phyloP scores from a whole-genome alignment of 2,797 vertebrate genomes.

The Sibirionetta formosa region DNA sequence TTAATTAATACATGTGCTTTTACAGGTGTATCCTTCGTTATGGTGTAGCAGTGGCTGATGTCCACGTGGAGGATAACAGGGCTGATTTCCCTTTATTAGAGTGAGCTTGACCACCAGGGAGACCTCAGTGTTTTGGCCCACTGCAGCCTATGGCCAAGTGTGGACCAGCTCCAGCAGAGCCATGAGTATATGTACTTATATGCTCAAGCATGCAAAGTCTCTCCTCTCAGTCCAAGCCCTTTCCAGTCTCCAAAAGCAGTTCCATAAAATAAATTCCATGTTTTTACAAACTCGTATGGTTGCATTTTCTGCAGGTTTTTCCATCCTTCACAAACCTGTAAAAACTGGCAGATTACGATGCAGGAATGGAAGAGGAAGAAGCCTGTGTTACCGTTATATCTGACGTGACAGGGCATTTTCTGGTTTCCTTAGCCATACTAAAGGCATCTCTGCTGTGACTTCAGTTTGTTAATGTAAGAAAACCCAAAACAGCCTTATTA shows the following conservation, averaged over 20 bases:
- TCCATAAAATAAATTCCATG: not conserved
- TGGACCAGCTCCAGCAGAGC: too few species aligned
- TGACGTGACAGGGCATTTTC: accelerated
- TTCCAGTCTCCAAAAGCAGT: not conserved
- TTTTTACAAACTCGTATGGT: accelerated
- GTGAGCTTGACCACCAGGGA: accelerated
- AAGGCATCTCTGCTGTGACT: not conserved
- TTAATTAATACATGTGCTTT: not conserved
- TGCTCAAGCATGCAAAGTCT: not conserved
- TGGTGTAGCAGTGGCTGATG: not conserved
- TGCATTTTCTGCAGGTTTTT: not conserved
- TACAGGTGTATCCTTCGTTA: not conserved
- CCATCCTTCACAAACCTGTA: not conserved
- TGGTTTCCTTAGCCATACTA: accelerated
- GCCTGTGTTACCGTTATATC: accelerated
- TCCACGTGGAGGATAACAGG: accelerated
- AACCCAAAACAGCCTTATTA: not conserved
- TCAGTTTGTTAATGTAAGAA: not conserved
- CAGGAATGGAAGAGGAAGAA: not conserved
- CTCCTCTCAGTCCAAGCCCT: not conserved
- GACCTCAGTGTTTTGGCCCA: accelerated
- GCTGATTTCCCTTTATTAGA: not conserved
- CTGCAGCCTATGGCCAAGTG: accelerated
- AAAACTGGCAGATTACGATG: accelerated
- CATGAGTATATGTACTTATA: accelerated